Evolutionary conservation across 2,797 vertebrate species (phyloP).

Genomic region (Luscinia luscinia): DNA sequence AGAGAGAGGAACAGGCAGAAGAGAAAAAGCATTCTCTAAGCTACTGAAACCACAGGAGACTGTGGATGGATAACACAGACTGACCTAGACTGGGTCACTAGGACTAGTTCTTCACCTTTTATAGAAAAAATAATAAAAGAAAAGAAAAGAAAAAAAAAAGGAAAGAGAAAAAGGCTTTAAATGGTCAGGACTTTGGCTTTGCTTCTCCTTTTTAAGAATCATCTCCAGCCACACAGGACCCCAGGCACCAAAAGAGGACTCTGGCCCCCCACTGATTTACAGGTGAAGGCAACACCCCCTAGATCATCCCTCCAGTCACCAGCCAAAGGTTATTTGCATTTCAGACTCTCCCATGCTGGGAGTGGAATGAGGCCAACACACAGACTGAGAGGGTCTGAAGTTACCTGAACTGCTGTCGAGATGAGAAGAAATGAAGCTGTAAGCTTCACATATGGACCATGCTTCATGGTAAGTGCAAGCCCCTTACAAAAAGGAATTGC

Average conservation of each 20-base stretch:
- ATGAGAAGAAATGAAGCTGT: constrained; percentile 94
- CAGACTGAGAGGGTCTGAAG: not conserved
- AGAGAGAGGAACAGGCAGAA: constrained; percentile 10
- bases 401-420: constrained; percentile 95
- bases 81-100: constrained; percentile 19
- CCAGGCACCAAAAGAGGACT: not conserved
- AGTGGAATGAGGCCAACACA: not conserved
- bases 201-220: not conserved
- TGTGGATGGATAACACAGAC: not conserved
- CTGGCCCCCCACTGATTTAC: not conserved
- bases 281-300: constrained; percentile 18
- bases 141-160: accelerated
- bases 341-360: constrained; percentile 2
- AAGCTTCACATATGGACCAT: constrained; percentile 90
- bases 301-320: constrained; percentile 27
- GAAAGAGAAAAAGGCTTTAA: not conserved
- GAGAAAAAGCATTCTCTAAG: constrained; percentile 15
- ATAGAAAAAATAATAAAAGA: not conserved
- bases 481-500: constrained; percentile 87
- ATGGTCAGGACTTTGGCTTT: not conserved
- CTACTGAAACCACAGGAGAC: constrained; percentile 27
- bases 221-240: not conserved
- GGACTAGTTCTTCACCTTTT: constrained; percentile 20
- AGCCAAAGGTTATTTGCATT: constrained; percentile 40
- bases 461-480: constrained; percentile 87